phyloP scores from a whole-genome alignment of 2,113 vertebrate species.

The Myiozetetes cayanensis region DNA sequence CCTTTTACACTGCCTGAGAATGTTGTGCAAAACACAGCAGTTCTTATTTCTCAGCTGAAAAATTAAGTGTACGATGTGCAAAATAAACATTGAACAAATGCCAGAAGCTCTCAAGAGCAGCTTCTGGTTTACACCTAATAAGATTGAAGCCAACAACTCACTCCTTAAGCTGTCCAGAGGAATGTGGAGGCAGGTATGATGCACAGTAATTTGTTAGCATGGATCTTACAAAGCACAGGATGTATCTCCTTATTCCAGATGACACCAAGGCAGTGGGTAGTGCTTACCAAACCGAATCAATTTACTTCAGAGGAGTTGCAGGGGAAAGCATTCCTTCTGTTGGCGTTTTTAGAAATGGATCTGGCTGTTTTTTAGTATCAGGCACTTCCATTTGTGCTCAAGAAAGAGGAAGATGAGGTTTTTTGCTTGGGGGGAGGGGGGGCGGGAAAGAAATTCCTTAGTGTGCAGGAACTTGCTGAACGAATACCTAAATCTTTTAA shows the following conservation, averaged over 20 bases:
- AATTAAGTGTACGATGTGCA: neutral
- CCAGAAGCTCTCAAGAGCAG: neutral
- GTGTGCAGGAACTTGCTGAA: neutral
- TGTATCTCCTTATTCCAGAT: neutral
- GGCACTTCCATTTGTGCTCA: neutral
- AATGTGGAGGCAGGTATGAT: neutral
- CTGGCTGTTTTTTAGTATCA: neutral
- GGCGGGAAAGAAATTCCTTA: fast-evolving
- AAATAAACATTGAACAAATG: neutral
- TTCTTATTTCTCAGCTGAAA: neutral
- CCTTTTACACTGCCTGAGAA: neutral
- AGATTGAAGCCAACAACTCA: neutral
- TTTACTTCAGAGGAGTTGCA: neutral
- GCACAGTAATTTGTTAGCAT: neutral
- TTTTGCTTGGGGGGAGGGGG: neutral
- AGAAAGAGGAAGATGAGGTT: neutral
- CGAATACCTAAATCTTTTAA: neutral
- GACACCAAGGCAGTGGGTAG: neutral
- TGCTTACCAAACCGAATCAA: neutral
- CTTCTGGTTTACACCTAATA: neutral
- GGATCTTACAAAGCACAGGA: neutral
- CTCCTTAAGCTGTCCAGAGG: neutral
- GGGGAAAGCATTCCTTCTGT: neutral
- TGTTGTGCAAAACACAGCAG: neutral
- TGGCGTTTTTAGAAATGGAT: neutral